Conservation (phyloP, 2,888 invertebrate species). For the Epistrophe grossulariae region DNA sequence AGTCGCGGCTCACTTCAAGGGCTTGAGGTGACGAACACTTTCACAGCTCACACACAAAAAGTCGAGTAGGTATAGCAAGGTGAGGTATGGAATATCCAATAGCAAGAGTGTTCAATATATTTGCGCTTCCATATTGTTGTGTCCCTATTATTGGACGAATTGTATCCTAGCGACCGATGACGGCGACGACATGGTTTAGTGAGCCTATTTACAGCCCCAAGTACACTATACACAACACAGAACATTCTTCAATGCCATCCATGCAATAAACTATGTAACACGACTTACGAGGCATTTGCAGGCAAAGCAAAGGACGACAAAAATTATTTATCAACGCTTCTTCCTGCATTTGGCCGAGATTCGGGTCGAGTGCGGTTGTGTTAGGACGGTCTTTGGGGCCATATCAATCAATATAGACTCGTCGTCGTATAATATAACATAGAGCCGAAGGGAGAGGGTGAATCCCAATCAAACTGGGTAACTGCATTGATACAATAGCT, state of each 20-base stretch:
- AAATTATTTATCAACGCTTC: constrained; percentile 46
- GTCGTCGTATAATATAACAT: not conserved
- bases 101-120: constrained; percentile 16
- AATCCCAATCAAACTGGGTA: constrained; percentile 85
- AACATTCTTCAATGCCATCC: constrained; percentile 52
- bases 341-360: constrained; percentile 61
- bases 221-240: constrained; percentile 1
- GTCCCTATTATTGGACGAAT: constrained; percentile 34
- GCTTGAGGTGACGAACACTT: constrained; percentile 60
- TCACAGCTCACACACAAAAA: constrained; percentile 27
- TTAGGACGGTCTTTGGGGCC: constrained; percentile 18
- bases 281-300: not conserved
- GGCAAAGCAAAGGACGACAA: constrained; percentile 24
- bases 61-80: not conserved
- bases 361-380: constrained; percentile 41
- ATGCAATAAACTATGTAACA: constrained; percentile 35
- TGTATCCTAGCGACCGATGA: constrained; percentile 59
- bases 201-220: constrained; percentile 57
- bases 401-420: constrained; percentile 57
- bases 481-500: constrained; percentile 87
- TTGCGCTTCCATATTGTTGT: constrained; percentile 38
- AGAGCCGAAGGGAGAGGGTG: constrained; percentile 36
- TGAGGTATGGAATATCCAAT: not conserved
- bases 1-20: not conserved
- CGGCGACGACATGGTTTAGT: not conserved